A percentile compares a stretch with the other conserved stretches of the same genome.
These are phyloP conservation scores for Caenorhabditis afra DNA, from an alignment of 2,888 invertebrate species.

Conservation along the genomic window DNA sequence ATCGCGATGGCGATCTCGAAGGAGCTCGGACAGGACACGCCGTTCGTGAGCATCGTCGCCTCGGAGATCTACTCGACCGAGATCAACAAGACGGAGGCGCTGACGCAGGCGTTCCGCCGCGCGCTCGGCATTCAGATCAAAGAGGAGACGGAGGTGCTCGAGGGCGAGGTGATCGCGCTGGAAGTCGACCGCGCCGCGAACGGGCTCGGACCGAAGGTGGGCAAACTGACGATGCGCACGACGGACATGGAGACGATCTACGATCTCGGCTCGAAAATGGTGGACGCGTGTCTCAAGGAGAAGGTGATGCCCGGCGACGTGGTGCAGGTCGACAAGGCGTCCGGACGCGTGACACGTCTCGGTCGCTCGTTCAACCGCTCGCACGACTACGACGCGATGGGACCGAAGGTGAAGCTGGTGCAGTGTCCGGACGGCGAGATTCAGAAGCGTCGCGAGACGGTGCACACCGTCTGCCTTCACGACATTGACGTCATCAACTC, in stretches of 20 bases:
- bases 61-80: conserved; percentile 95
- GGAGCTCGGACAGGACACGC: conserved; percentile 86
- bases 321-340: conserved; percentile 96
- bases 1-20: conserved; percentile 89
- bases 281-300: conserved; percentile 70
- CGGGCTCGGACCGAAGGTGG: conserved; percentile 84
- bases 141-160: conserved; percentile 86
- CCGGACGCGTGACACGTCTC: conserved; percentile 75
- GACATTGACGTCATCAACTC: conserved; percentile 99
- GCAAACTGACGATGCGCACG: conserved; percentile 94
- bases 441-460: conserved; percentile 92
- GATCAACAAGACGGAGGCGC: conserved; percentile 98
- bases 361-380: conserved; percentile 95
- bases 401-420: conserved; percentile 89
- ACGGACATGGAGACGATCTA: conserved; percentile 99
- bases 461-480: conserved; percentile 98
- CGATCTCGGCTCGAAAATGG: conserved; percentile 88
- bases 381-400: conserved; percentile 97
- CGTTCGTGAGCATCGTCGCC: conserved; percentile 98
- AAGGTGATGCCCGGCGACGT: conserved; percentile 90
- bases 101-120: conserved; percentile 96
- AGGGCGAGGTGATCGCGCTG: conserved; percentile 98
- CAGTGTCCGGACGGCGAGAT: conserved; percentile 98
- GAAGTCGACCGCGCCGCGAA: conserved; percentile 95
- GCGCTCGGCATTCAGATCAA: conserved; percentile 94